Evolutionary conservation across 1,140 invertebrate genomes (phyloP).

Genomic region (Drosophila oshimai): DNA sequence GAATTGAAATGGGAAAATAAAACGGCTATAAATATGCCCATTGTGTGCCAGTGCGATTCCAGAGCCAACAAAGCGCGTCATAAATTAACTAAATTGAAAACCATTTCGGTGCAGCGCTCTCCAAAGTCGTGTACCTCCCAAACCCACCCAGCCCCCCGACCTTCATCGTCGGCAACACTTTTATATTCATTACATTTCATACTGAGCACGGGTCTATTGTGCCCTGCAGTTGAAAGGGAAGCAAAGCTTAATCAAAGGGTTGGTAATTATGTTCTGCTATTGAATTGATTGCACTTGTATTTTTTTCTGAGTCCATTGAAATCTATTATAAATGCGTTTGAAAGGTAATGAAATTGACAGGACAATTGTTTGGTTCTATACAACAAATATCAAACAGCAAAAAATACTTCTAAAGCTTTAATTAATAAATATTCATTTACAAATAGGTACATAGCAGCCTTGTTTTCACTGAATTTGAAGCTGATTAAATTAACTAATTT

Average conservation of each 20-base stretch:
- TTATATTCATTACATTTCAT: constrained; percentile 68
- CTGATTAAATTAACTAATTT: too few relatives aligned
- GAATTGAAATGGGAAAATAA: constrained; percentile 73
- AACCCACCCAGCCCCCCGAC: not conserved
- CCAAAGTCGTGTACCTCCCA: not conserved
- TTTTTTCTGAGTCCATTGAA: not conserved
- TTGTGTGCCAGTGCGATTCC: constrained; percentile 49
- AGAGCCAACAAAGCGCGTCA: constrained; percentile 56
- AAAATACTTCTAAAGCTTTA: too few relatives aligned
- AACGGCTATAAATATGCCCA: constrained; percentile 69
- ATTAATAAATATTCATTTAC: too few relatives aligned
- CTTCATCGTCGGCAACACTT: constrained; percentile 42
- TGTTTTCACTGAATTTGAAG: too few relatives aligned
- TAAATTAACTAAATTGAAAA: constrained; percentile 79
- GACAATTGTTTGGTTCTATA: not conserved
- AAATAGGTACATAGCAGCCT: too few relatives aligned
- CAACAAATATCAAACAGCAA: too few relatives aligned
- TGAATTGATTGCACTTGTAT: not conserved
- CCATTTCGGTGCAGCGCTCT: constrained; percentile 44
- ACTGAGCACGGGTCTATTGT: constrained; percentile 25
- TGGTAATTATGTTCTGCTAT: constrained; percentile 8
- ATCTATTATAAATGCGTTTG: not conserved
- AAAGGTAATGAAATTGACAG: not conserved
- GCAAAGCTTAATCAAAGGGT: constrained; percentile 1
- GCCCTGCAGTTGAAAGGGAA: constrained; percentile 6